phyloP scores from a whole-genome alignment of 2,113 vertebrate genomes.

The Emberiza fucata region DNA sequence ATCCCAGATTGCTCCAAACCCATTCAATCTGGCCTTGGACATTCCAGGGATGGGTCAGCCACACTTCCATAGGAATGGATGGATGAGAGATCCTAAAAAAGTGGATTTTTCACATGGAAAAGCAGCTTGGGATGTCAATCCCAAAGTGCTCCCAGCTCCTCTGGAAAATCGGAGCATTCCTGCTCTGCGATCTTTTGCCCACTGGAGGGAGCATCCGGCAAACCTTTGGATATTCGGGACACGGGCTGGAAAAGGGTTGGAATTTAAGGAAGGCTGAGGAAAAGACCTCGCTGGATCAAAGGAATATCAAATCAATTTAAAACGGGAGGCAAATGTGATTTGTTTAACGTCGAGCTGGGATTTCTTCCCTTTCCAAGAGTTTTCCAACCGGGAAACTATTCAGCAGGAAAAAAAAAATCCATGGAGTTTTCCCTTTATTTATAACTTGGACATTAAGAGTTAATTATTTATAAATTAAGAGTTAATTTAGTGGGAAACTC shows the following conservation, averaged over 20 bases:
- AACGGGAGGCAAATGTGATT: rapidly evolving
- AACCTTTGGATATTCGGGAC: neutral
- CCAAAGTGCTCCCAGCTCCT: neutral
- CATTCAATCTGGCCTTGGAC: neutral
- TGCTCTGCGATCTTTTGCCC: conserved; percentile 5
- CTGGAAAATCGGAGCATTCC: neutral
- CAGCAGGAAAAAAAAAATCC: neutral
- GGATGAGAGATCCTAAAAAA: neutral
- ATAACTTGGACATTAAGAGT: rapidly evolving
- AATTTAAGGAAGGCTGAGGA: neutral
- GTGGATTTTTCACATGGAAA: neutral
- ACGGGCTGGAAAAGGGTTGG: neutral
- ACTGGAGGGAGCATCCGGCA: conserved; percentile 57
- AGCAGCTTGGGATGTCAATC: neutral
- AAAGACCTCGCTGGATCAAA: neutral
- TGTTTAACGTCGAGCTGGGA: neutral
- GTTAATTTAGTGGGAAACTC: neutral
- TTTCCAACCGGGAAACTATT: neutral
- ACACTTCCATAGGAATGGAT: neutral
- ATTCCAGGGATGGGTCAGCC: neutral
- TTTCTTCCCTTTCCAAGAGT: neutral
- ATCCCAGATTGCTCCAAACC: neutral
- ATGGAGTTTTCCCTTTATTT: neutral
- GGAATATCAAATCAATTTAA: neutral
- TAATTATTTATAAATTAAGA: neutral